Conservation (phyloP, 1,140 invertebrate species). For the Papilio machaon region DNA sequence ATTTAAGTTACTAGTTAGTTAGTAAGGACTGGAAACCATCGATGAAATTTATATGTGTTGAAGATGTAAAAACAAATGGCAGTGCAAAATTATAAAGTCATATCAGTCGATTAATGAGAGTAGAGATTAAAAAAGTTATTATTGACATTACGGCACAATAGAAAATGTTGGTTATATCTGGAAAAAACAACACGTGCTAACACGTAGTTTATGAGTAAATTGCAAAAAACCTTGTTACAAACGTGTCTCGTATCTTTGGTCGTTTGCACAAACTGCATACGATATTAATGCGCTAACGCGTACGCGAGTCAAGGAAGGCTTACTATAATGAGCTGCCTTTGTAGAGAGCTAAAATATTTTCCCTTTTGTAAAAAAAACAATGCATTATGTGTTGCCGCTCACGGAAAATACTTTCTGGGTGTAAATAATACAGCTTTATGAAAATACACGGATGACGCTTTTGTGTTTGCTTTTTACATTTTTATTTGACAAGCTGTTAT, state of each 20-base stretch:
- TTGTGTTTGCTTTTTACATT: conserved; percentile 37
- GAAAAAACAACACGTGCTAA: background rate
- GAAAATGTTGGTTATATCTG: background rate
- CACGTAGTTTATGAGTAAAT: background rate
- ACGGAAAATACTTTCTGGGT: conserved; percentile 38
- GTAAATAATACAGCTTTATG: conserved; percentile 40
- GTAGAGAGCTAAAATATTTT: conserved; percentile 37
- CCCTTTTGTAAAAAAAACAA: conserved; percentile 39
- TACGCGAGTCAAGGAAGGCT: conserved; percentile 35
- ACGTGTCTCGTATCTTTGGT: conserved; percentile 26
- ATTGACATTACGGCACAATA: background rate
- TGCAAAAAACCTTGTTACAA: background rate
- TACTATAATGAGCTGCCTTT: conserved; percentile 39
- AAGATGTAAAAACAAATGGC: background rate
- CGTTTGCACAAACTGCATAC: conserved; percentile 31
- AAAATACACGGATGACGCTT: conserved; percentile 35
- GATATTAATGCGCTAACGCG: conserved; percentile 37
- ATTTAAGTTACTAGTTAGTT: background rate
- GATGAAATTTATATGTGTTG: no score
- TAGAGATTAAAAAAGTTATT: background rate
- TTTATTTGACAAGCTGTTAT: conserved; percentile 34
- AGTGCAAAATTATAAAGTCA: background rate
- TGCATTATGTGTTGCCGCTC: conserved; percentile 28
- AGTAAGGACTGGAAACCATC: no score
- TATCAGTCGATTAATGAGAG: background rate